Evolutionary conservation across 1,140 invertebrate genomes (phyloP), one percentile per base, ranked within the genome.

Genomic region (Calephelis virginiensis): DNA sequence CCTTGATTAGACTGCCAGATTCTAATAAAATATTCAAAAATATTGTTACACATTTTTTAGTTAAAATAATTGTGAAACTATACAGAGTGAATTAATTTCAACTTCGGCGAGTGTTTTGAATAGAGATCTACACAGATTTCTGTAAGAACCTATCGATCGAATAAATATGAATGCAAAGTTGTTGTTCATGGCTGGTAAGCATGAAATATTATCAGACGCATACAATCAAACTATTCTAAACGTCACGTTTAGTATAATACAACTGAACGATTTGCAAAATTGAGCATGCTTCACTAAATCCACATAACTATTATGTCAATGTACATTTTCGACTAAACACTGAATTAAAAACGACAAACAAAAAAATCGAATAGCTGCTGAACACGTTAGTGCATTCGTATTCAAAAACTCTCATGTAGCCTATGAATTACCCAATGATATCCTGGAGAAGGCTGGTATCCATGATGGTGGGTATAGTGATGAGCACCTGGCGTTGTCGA

Each of bases 391-490:
- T 83, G 79, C 82, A 81, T 79, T 71, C 76, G 82, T 86, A 71
- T 80, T 71, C 80, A 74, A 71, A 79, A 84, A 78, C 73, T 81
- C 77, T 83, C 77, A 83, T 79, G 80, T 77, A 77, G 80, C 83
- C 82, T 86, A 81, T 69, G 67, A 79, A 84, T 92, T 92, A 92
- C 90, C 90, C 90, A 92, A 70, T 92, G 87, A 69, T 89, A 87
- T 89, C 87, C 87, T 74, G 85, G 86, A 78, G 87, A 86, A 7
- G 86, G 87, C 74, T 88, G 88, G 77, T 91, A 86, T 80, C 88
- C 86, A 61, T 91, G 90, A 66, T 91, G 89, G 53, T 90, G 90
- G 17, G 81, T 83, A 82, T 91, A 90, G 74, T 91, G 89, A 67
- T 91, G 87, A 28, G 83, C 80, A 56, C 82, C 84, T 65, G 90